Evolutionary conservation across 2,888 invertebrate species (phyloP), one percentile per base, ranked within the genome.

Genomic region (Scaptomyza flava): DNA sequence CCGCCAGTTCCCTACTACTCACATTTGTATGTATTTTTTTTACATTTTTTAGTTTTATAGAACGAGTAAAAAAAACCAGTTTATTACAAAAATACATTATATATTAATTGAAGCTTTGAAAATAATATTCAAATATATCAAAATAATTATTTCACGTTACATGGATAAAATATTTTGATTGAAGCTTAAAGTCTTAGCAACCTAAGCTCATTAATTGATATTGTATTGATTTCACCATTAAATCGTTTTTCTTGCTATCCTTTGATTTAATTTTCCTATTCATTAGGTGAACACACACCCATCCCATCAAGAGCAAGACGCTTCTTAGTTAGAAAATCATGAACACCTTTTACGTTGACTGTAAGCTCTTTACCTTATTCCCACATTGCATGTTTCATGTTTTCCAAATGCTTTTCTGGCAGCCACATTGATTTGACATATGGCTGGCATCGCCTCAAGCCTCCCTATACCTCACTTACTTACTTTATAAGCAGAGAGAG

Each of bases 401-500:
- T 50, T 50, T n/a, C 20, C n/a, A 11, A 36, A 23, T 36, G 23
- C 20, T 34, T 34, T 50, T 50, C 33, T 14, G n/a, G 9, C 63
- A 45, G 14, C 20, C 31, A 17, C 54, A 50, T 57, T 66, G 67
- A 43, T 34, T 47, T 54, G 56, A 47, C 66, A 56, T 47, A 54
- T 54, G 47, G 27, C 9, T 47, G 64, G 42, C 6, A 17, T 3
- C 9, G 41, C 17, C 17, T 11, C 14, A 11, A 27, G 9, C 2
- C 9, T 27, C 11, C 27, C 14, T 20, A 6, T 27, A 47, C 23
- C 33, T 14, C 38, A 27, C 31, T 34, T 30, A 51, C 34, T 45
- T 27, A 68, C 61, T 68, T 61, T 62, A 62, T 69, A 68, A 68
- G 52, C 34, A 54, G 41, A 23, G 3, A n/a, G n/a, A 6, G 38